Evolutionary conservation across 2,888 invertebrate genomes (phyloP).

Genomic region (Biston stratarius): DNA sequence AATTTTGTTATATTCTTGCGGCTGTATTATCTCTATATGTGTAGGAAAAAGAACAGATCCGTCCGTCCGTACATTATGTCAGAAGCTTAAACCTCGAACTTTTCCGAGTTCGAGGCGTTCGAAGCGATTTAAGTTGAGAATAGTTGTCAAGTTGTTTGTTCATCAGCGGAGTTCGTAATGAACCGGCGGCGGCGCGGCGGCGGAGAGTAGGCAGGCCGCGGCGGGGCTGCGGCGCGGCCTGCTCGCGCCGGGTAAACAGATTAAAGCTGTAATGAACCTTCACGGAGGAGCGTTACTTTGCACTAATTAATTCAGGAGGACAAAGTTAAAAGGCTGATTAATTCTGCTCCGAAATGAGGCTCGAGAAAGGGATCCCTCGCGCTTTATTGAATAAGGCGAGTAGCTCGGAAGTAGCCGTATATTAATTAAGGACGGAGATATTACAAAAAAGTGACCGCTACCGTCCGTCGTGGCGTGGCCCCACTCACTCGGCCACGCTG

Average conservation of each 20-base stretch:
- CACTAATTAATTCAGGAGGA: conserved; percentile 6
- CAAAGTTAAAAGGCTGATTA: conserved; percentile 17
- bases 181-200: background rate
- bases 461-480: no score
- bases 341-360: conserved; percentile 8
- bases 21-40: no score
- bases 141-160: conserved; percentile 4
- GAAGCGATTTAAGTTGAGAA: conserved; percentile 11
- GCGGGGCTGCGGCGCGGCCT: no score
- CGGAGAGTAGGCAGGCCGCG: background rate
- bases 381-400: background rate
- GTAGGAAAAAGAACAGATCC: no score
- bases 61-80: no score
- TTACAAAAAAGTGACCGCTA: background rate
- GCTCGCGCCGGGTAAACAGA: conserved; percentile 3
- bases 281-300: conserved; percentile 1
- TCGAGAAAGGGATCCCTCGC: background rate
- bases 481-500: no score
- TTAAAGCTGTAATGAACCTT: conserved; percentile 8
- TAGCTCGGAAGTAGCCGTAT: background rate
- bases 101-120: no score
- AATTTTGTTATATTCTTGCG: no score
- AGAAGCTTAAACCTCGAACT: no score
- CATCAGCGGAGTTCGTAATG: conserved; percentile 1
- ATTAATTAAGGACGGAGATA: background rate